A percentile compares a stretch with the other conserved stretches of the same genome.
Evolutionary conservation across 2,113 vertebrate species (phyloP).

Genomic region (Atherinomorus stipes): DNA sequence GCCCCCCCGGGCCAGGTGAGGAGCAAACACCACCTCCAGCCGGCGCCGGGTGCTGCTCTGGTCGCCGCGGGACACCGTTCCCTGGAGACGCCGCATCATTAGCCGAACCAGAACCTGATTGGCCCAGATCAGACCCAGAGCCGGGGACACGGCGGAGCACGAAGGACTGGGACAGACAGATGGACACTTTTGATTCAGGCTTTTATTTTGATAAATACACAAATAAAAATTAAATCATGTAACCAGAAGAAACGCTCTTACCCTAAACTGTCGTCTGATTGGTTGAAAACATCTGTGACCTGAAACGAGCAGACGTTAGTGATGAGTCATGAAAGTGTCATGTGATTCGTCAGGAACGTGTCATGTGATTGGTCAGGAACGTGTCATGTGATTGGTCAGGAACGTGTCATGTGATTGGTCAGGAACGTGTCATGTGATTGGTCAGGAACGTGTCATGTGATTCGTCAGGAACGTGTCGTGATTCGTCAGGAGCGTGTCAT

Average conservation of each 20-base stretch:
- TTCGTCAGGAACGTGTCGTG: too few relatives aligned
- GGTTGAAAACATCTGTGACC: slow-evolving; percentile 85
- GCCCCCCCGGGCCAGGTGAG: slow-evolving; percentile 85
- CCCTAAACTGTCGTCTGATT: slow-evolving; percentile 72
- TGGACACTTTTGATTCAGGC: too few relatives aligned
- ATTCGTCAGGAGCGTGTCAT: too few relatives aligned
- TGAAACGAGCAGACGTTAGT: slow-evolving; percentile 54
- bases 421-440: too few relatives aligned
- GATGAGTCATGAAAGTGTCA: too few relatives aligned
- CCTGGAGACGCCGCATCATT: slow-evolving; percentile 79
- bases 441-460: too few relatives aligned
- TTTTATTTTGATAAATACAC: too few relatives aligned
- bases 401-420: too few relatives aligned
- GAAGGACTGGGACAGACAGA: slow-evolving; percentile 49
- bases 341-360: too few relatives aligned
- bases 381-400: too few relatives aligned
- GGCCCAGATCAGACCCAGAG: slow-evolving; percentile 92
- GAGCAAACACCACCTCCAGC: slow-evolving; percentile 90
- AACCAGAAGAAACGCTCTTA: slow-evolving; percentile 58
- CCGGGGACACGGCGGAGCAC: slow-evolving; percentile 77
- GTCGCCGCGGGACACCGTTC: accelerated
- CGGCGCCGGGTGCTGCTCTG: slow-evolving; percentile 76
- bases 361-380: too few relatives aligned
- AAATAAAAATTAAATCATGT: not conserved
- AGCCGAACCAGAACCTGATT: slow-evolving; percentile 91